A percentile compares a stretch with the other conserved stretches of the same genome.
Evolutionary conservation across 2,113 vertebrate genomes (phyloP).

Genomic region (Anser cygnoides): DNA sequence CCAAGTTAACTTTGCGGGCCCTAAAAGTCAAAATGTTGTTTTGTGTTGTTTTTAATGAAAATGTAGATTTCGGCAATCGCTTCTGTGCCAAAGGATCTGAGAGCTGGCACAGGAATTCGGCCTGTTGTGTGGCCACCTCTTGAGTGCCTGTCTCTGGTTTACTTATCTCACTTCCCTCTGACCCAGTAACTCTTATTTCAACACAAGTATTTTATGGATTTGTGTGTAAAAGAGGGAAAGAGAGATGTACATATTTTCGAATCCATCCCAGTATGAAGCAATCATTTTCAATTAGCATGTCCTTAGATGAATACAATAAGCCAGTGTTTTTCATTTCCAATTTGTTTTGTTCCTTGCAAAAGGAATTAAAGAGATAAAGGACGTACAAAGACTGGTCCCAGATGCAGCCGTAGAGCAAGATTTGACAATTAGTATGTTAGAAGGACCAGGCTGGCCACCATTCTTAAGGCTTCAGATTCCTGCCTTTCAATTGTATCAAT

Average conservation of each 20-base stretch:
- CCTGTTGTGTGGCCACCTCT: background rate
- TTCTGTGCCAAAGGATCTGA: background rate
- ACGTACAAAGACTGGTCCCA: constrained; percentile 44
- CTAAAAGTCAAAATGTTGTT: background rate
- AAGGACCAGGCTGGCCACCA: constrained; percentile 36
- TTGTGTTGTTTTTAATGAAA: constrained; percentile 5
- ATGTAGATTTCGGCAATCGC: background rate
- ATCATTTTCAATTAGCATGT: constrained; percentile 67
- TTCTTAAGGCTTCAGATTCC: constrained; percentile 1
- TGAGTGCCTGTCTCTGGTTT: background rate
- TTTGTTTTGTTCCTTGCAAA: constrained; percentile 48
- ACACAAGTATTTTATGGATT: constrained; percentile 17
- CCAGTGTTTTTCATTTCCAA: constrained; percentile 65
- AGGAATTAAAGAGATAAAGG: constrained; percentile 70
- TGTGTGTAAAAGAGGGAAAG: constrained; percentile 16
- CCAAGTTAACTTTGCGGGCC: background rate
- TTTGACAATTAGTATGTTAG: constrained; percentile 32
- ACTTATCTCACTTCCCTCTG: constrained; percentile 35
- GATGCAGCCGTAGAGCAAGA: constrained; percentile 55
- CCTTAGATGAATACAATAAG: constrained; percentile 64
- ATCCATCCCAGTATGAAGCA: constrained; percentile 40
- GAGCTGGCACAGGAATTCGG: background rate
- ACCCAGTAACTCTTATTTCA: constrained; percentile 23
- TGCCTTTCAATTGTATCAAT: background rate
- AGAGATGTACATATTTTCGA: constrained; percentile 47